Evolutionary conservation across 2,797 vertebrate genomes (phyloP), one percentile per base, ranked within the genome.

Genomic region (Antennarius maculatus): DNA sequence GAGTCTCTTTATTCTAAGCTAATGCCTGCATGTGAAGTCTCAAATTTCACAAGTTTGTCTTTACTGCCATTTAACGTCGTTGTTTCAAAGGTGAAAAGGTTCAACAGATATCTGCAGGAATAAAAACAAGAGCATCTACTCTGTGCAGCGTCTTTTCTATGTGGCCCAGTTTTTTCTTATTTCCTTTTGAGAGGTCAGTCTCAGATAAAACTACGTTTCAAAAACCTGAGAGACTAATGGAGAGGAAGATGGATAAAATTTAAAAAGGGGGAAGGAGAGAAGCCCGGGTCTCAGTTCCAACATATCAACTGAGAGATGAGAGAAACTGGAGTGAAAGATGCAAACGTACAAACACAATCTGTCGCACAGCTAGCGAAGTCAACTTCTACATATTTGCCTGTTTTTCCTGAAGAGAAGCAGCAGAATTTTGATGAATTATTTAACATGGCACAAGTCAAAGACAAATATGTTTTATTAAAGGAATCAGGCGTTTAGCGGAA

Each of bases 331-430:
- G 57, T 49, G 23, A n/a, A 61, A 31, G 66, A 58, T 41, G 62
- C 57, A 42, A 58, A 58, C 57, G 56, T 41, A 69, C 41, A 69
- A 78, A 80, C 69, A 69, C 69, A 76, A 69, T 71, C 65, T 79
- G 75, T 60, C 65, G 45, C 53, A 15, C 57, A 64, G 77, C 54
- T 42, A 41, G 47, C 68, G 4, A 59, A n/a, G 42, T 71, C 66
- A 55, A 43, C 61, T 17, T 56, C 39, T 23, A 67, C 65, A 53
- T 45, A 69, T 72, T 63, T 65, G 13, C 31, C 17, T 7, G 8
- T 61, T 48, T 52, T 58, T 23, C 15, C 65, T 12, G 66, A n/a
- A 23, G 45, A 64, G 45, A 18, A 47, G 29, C 57, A 48, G 65
- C 48, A 55, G 56, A 57, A 9, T n/a, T 66, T 50, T 13, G 8